Conservation (phyloP, 2,797 vertebrate genomes). For the Tolypeutes matacus region DNA sequence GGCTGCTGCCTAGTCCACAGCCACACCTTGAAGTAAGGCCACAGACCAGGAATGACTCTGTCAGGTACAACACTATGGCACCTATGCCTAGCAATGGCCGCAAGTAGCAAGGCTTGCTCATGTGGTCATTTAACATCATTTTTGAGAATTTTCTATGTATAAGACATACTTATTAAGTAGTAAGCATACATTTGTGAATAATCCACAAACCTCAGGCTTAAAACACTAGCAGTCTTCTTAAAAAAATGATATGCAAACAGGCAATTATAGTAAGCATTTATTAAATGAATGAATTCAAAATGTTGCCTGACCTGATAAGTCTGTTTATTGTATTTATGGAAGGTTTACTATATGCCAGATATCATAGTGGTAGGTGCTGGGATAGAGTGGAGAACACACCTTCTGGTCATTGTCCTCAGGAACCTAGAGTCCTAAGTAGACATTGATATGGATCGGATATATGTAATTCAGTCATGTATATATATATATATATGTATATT, state of each 20-base stretch:
- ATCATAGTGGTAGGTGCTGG: neutral
- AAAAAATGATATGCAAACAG: neutral
- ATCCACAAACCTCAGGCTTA: neutral
- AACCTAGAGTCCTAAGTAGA: neutral
- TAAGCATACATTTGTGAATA: neutral
- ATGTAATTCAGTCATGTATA: neutral
- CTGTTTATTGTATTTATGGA: neutral
- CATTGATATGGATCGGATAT: neutral
- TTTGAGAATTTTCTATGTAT: neutral
- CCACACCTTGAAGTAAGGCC: neutral
- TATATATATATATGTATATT: neutral
- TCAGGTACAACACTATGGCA: neutral
- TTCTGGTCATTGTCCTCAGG: neutral
- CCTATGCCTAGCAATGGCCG: neutral
- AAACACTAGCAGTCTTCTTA: neutral
- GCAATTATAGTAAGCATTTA: neutral
- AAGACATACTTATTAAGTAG: neutral
- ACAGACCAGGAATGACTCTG: neutral
- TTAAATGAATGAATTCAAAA: neutral
- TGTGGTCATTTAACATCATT: neutral
- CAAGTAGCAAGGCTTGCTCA: neutral
- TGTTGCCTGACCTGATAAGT: neutral
- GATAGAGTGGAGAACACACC: neutral
- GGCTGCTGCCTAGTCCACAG: neutral
- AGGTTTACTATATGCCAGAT: neutral